Percentiles rank a stretch among this genome's conserved stretches.
phyloP scores from a whole-genome alignment of 2,797 vertebrate species.

The Coccyzus lansbergi region DNA sequence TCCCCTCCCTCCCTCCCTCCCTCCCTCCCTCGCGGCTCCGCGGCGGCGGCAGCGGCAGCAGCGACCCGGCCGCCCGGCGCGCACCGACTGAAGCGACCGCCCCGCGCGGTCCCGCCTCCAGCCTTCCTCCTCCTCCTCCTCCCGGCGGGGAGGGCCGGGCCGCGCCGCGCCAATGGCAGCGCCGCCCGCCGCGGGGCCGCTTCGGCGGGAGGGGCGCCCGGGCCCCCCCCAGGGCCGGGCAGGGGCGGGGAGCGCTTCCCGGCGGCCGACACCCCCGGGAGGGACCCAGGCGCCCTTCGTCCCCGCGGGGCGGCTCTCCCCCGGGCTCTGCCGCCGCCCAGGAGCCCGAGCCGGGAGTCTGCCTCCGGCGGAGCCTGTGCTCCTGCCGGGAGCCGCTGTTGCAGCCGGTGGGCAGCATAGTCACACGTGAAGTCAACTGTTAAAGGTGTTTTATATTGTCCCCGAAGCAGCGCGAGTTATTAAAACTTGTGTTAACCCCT shows the following conservation, averaged over 20 bases:
- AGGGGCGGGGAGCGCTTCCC: not conserved
- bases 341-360: not conserved
- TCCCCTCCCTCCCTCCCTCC: not conserved
- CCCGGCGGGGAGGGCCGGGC: slow-evolving; percentile 9
- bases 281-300: no score
- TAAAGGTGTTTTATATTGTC: not conserved
- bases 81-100: slow-evolving; percentile 87
- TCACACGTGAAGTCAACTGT: not conserved
- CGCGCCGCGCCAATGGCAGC: slow-evolving; percentile 77
- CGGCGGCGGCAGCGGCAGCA: not conserved
- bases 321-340: not conserved
- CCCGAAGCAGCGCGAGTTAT: not conserved
- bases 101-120: slow-evolving; percentile 73
- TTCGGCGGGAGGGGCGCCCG: slow-evolving; percentile 70
- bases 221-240: slow-evolving; percentile 15
- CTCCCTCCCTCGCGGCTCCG: not conserved
- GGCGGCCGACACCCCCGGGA: no score
- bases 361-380: not conserved
- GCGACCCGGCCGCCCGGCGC: slow-evolving; percentile 59
- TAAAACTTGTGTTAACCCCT: not conserved
- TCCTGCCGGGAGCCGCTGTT: not conserved
- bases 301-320: no score
- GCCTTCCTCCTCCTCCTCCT: not conserved
- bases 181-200: slow-evolving; percentile 68
- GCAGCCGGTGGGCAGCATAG: not conserved